Evolutionary conservation across 2,113 vertebrate species (phyloP).

Genomic region (Podarcis raffonei): DNA sequence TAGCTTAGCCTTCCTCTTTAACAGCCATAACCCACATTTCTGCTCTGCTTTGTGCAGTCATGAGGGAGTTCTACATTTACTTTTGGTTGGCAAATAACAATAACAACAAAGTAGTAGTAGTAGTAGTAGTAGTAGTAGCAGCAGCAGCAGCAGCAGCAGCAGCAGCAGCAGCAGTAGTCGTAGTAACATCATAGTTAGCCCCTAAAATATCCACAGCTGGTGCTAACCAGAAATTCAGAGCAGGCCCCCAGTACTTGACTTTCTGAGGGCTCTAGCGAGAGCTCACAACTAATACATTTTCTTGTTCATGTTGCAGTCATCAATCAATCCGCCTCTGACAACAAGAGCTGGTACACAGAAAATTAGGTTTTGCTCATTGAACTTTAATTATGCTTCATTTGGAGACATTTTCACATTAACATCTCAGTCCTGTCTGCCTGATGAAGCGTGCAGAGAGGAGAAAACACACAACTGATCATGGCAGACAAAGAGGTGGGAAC

Average conservation of each 20-base stretch:
- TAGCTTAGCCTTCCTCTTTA: neutral
- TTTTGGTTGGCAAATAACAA: neutral
- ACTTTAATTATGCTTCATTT: conserved; percentile 4
- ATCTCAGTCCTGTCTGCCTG: fast-evolving
- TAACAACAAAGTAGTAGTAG: neutral
- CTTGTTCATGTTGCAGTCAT: conserved; percentile 27
- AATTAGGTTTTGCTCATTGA: conserved; percentile 20
- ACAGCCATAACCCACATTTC: neutral
- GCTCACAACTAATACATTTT: conserved; percentile 33
- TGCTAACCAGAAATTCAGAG: neutral
- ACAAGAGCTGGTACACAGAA: neutral
- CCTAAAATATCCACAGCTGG: neutral
- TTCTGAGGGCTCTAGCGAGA: neutral
- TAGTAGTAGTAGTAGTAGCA: too few species aligned
- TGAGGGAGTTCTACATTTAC: neutral
- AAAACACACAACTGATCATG: neutral
- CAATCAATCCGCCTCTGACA: neutral
- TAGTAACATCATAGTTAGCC: neutral
- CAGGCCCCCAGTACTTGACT: conserved; percentile 4
- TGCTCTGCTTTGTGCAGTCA: neutral
- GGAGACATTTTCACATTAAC: neutral
- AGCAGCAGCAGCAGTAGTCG: too few species aligned
- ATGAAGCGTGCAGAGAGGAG: fast-evolving
- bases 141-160: too few species aligned
- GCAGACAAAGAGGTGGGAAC: neutral